These are phyloP conservation scores for Steinernema hermaphroditum DNA, from an alignment of 2,888 invertebrate genomes.

Conservation along the genomic window DNA sequence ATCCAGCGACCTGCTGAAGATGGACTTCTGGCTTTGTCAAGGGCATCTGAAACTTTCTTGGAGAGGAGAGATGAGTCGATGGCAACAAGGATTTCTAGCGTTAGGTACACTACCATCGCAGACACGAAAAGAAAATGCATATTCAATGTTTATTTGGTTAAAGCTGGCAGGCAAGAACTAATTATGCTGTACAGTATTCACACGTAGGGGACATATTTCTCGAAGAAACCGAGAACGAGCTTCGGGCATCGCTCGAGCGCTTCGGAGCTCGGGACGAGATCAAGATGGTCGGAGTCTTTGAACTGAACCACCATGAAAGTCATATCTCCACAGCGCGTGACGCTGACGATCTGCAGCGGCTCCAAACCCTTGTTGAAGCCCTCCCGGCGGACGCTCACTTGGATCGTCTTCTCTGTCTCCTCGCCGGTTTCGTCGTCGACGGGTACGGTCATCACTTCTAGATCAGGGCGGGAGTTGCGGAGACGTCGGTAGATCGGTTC, in stretches of 20 bases:
- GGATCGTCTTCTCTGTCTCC: conserved; percentile 7
- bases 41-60: conserved; percentile 9
- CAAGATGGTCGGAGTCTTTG: background rate
- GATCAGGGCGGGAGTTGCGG: conserved; percentile 10
- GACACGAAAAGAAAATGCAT: background rate
- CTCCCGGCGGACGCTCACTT: conserved; percentile 21
- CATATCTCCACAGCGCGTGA: conserved; percentile 1
- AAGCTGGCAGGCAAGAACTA: conserved; percentile 8
- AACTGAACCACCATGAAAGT: conserved; percentile 11
- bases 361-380: conserved; percentile 16
- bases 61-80: no score
- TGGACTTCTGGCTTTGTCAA: conserved; percentile 10
- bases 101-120: background rate
- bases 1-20: background rate
- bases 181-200: background rate
- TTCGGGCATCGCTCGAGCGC: conserved; percentile 11
- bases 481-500: conserved; percentile 22
- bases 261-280: background rate
- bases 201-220: conserved; percentile 13
- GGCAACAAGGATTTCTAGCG: no score
- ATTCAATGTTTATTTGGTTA: background rate
- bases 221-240: conserved; percentile 11
- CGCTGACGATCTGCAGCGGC: conserved; percentile 15
- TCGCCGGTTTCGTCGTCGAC: background rate
- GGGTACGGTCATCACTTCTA: background rate